Conservation (phyloP, 2,797 vertebrate species). For the Paratrypauchen microcephalus region DNA sequence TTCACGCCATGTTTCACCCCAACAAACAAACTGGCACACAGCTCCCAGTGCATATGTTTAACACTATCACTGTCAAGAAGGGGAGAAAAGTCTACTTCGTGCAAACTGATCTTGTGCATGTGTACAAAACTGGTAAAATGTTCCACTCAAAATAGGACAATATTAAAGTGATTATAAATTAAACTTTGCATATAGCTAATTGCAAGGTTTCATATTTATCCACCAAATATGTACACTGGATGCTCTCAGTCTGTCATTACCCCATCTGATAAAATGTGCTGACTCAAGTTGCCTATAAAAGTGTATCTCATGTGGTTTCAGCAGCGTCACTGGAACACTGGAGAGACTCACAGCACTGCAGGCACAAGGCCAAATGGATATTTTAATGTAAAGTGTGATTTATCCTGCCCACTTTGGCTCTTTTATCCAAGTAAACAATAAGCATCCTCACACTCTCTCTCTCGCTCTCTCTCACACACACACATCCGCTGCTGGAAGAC, state of each 20-base stretch:
- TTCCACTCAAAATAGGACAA: neutral
- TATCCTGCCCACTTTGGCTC: conserved; percentile 51
- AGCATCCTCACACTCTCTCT: conserved; percentile 22
- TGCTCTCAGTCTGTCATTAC: conserved; percentile 39
- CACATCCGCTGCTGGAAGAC: conserved; percentile 22
- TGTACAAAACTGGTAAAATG: neutral
- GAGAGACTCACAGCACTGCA: conserved; percentile 54
- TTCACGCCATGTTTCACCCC: conserved; percentile 49
- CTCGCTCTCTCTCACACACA: conserved; percentile 34
- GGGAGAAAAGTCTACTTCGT: neutral
- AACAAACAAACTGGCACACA: conserved; percentile 62
- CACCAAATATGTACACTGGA: conserved; percentile 5
- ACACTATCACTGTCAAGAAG: conserved; percentile 29
- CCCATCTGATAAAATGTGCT: conserved; percentile 61
- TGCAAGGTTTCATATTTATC: neutral
- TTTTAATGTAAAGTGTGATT: conserved; percentile 57
- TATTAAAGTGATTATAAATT: neutral
- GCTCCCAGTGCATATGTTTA: conserved; percentile 51
- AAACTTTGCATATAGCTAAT: neutral
- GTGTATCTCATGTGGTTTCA: conserved; percentile 51
- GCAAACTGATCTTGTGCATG: neutral
- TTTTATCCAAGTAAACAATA: conserved; percentile 50
- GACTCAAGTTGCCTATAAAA: conserved; percentile 53
- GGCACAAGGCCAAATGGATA: conserved; percentile 75
- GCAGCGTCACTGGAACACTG: conserved; percentile 70